Percentiles rank a stretch among this genome's conserved stretches.
Conservation (phyloP, 2,113 vertebrate species). For the Lathamus discolor region DNA sequence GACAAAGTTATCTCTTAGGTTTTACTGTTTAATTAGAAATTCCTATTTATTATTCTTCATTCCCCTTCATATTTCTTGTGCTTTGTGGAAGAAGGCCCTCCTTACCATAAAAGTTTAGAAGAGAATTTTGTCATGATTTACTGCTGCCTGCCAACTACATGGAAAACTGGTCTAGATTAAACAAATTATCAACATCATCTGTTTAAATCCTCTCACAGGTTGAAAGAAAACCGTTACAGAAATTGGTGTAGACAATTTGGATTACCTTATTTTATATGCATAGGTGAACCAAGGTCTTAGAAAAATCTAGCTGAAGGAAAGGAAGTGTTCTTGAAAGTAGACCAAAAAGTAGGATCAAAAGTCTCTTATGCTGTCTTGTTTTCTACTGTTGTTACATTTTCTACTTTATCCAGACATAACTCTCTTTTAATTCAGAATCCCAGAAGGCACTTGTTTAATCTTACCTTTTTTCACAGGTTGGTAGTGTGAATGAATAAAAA, state of each 20-base stretch:
- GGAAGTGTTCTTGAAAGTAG: not conserved
- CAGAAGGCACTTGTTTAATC: not conserved
- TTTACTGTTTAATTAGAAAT: constrained; percentile 38
- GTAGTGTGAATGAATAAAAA: not conserved
- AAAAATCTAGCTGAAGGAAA: not conserved
- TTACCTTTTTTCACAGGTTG: not conserved
- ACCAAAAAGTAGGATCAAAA: not conserved
- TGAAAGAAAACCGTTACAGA: not conserved
- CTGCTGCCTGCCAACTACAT: not conserved
- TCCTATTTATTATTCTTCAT: constrained; percentile 22
- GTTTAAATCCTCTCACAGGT: not conserved
- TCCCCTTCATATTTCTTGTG: not conserved
- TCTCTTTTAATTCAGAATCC: not conserved
- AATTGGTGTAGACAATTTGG: not conserved
- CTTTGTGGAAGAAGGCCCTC: not conserved
- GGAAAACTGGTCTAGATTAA: not conserved
- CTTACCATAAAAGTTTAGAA: not conserved
- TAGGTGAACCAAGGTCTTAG: not conserved
- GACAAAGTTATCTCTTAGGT: constrained; percentile 14
- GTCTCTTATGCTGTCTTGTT: not conserved
- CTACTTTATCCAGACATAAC: not conserved
- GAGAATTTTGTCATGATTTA: not conserved
- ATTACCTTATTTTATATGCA: not conserved
- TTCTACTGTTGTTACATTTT: not conserved
- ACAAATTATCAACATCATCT: not conserved